Evolutionary conservation across 2,888 invertebrate species (phyloP).

Genomic region (Dasysyrphus albostriatus): DNA sequence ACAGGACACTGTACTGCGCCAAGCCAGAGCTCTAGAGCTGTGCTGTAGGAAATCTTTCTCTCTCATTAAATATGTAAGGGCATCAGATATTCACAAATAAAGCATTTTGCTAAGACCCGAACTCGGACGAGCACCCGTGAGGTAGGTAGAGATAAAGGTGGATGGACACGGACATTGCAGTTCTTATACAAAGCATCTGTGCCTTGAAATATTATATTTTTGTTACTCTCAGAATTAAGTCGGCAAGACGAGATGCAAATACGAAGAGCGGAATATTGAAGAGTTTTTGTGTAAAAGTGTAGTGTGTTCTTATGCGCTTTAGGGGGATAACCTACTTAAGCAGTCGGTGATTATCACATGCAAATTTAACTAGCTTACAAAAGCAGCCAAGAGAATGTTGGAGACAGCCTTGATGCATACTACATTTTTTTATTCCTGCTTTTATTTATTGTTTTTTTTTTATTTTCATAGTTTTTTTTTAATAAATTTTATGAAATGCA

Average conservation of each 20-base stretch:
- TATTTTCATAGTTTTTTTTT: background rate
- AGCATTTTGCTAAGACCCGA: constrained; percentile 35
- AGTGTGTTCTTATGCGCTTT: constrained; percentile 56
- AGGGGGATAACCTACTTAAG: constrained; percentile 74
- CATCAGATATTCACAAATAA: constrained; percentile 72
- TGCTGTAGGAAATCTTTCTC: constrained; percentile 63
- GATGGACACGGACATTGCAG: constrained; percentile 22
- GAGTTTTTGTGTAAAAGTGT: constrained; percentile 40
- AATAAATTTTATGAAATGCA: constrained; percentile 56
- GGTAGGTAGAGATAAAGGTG: constrained; percentile 22
- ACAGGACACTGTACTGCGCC: constrained; percentile 38
- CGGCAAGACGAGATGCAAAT: constrained; percentile 54
- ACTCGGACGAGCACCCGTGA: constrained; percentile 4
- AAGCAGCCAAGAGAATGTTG: constrained; percentile 49
- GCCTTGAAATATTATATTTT: constrained; percentile 45
- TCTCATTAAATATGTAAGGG: constrained; percentile 69
- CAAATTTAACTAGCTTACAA: constrained; percentile 75
- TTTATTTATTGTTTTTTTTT: background rate
- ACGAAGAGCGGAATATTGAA: constrained; percentile 63
- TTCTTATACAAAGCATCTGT: constrained; percentile 18
- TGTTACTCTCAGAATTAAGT: constrained; percentile 46
- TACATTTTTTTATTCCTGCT: constrained; percentile 11
- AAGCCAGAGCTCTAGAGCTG: constrained; percentile 33
- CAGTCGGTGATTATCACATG: constrained; percentile 74
- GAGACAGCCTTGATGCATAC: constrained; percentile 65